Percentiles rank a stretch among this genome's conserved stretches.
Evolutionary conservation across 2,797 vertebrate genomes (phyloP).

Genomic region (Crenichthys baileyi): DNA sequence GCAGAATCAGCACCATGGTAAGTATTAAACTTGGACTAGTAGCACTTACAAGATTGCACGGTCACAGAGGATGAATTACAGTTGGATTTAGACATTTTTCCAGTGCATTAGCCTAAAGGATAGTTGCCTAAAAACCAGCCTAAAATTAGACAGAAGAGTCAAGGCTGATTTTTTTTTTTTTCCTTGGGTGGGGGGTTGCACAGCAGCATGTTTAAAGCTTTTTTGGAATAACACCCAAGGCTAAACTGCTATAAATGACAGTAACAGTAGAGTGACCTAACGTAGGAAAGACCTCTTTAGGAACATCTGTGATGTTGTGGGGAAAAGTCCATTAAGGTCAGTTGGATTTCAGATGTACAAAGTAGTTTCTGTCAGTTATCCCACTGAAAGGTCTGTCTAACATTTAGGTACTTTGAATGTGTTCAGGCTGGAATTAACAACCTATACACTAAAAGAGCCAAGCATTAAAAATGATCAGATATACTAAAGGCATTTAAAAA

Average conservation of each 20-base stretch:
- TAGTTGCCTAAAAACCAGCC: no score
- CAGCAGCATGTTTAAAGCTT: neutral
- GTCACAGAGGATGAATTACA: neutral
- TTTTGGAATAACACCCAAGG: neutral
- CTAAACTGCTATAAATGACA: neutral
- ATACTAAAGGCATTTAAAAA: constrained; percentile 52
- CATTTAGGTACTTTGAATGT: constrained; percentile 20
- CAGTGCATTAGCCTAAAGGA: neutral
- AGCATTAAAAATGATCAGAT: constrained; percentile 38
- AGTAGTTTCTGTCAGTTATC: constrained; percentile 13
- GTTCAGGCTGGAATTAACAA: constrained; percentile 4
- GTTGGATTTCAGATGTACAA: constrained; percentile 2
- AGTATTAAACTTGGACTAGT: neutral
- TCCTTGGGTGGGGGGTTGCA: neutral
- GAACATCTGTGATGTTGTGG: neutral
- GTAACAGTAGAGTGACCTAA: neutral
- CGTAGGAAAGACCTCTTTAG: neutral
- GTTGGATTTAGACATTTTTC: neutral
- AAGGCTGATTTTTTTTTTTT: neutral
- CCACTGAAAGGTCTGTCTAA: constrained; percentile 10
- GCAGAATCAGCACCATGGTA: neutral
- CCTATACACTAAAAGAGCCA: constrained; percentile 42
- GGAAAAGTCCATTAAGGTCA: neutral
- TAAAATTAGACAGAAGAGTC: neutral
- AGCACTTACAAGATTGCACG: neutral